Evolutionary conservation across 2,797 vertebrate genomes (phyloP), one percentile per base, ranked within the genome.

Genomic region (Champsocephalus gunnari): DNA sequence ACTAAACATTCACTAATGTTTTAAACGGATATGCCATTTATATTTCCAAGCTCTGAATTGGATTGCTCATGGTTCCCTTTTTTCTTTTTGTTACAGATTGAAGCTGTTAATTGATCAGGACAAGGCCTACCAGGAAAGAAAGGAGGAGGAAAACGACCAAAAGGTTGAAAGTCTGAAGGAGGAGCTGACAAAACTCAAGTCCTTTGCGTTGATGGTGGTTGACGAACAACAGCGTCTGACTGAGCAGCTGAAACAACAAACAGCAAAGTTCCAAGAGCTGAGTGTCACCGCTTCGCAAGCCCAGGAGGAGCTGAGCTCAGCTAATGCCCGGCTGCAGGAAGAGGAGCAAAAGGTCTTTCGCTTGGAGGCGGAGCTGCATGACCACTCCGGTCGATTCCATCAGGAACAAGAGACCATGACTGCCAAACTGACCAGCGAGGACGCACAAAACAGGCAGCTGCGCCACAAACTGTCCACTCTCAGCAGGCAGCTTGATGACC

Each of bases 151-250:
- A 82, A 96, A 93, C 90, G 95, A 92, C 73, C 95, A 93, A 75
- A 98, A 95, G 88, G 90, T 96, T 76, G 54, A 78, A 2, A 92
- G 92, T 73, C 92, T 99, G 73, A 98, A 97, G 88, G 96, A 97
- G 71, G 98, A 99, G 92, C 85, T 98, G 81, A 97, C 94, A 74
- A 98, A 98, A 93, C 94, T 99, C 66, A 99, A 98, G 89, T 96
- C 98, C 1, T 99, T 99, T 92, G 95, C 97, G 63, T 95, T 99
- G 93, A 96, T 97, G 94, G 96, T 99, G 19, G 97, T 99, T 19
- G 97, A 99, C 66, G 98, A 99, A 94, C 98, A 98, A 86, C 97
- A 99, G 93, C 95, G 92, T 79, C 95, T 98, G 69, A 95, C 96
- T 0, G 95, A 96, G 82, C 96, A 98, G 90, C 88, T 99, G 48